Evolutionary conservation across 2,888 invertebrate genomes (phyloP), one percentile per base, ranked within the genome.

Genomic region (Oasisia sp.): DNA sequence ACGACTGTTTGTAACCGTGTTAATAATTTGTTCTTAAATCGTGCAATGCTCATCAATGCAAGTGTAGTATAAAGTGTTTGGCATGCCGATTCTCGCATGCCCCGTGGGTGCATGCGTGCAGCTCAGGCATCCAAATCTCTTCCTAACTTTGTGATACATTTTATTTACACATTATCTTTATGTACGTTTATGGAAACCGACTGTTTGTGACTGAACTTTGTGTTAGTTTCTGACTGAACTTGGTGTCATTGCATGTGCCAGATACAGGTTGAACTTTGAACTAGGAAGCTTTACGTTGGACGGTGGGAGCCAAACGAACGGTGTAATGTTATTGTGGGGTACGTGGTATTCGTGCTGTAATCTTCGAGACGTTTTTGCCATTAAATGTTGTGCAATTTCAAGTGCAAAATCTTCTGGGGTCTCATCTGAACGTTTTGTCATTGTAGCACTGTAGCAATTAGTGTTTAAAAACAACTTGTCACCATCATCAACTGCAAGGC

Each of bases 21-120:
- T 74, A 74, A n/a, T 74, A 27, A 74, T 74, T 74, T 14, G 14
- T 74, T 74, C 74, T 74, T 74, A 14, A 74, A 19, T 27, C 27
- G 74, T 74, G 74, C 74, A 74, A 74, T 74, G 74, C 74, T 74
- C 74, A 74, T n/a, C 74, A 74, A 74, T 74, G 74, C 74, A 74
- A 74, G 27, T 74, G 27, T 74, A 74, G 27, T 74, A 74, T 74
- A 74, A 74, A 74, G 74, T 27, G 14, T 74, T 74, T 74, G 74
- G 27, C 74, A 27, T 74, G 74, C 74, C 0, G 74, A 27, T 19
- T 74, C n/a, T 74, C 27, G 27, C 74, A 74, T 27, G 74, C 50
- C 14, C 50, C 9, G 27, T 27, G n/a, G 74, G 74, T 74, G 74
- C 74, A 27, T 14, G 27, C 27, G 27, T 74, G 74, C 74, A 74